These are phyloP conservation scores for Panthera tigris DNA, from an alignment of 2,113 vertebrate genomes.

Conservation along the genomic window DNA sequence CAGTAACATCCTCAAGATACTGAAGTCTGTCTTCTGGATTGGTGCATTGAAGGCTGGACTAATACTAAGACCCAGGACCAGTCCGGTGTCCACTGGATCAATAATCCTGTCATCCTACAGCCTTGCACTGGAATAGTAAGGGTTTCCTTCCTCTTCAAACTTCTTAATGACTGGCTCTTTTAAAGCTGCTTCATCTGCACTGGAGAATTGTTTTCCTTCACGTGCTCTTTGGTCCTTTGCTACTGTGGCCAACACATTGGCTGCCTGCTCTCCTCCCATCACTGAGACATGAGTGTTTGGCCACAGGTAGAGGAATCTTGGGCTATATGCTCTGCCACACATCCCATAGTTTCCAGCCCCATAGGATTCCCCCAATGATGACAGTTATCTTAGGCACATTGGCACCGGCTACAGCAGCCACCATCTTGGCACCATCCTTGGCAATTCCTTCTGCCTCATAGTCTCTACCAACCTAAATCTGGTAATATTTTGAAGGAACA, in stretches of 20 bases:
- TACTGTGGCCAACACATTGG: constrained; percentile 95
- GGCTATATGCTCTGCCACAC: constrained; percentile 97
- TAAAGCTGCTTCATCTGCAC: constrained; percentile 93
- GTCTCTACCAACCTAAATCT: constrained; percentile 97
- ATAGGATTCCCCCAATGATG: constrained; percentile 94
- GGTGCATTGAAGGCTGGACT: constrained; percentile 95
- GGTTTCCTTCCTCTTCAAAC: constrained; percentile 97
- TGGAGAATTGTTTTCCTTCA: constrained; percentile 96
- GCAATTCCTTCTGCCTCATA: constrained; percentile 98
- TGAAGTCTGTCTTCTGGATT: constrained; percentile 92
- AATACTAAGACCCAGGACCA: constrained; percentile 95
- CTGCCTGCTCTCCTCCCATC: constrained; percentile 99
- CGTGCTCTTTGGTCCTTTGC: constrained; percentile 93
- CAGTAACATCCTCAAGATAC: constrained; percentile 94
- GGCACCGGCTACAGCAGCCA: constrained; percentile 95
- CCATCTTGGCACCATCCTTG: constrained; percentile 99
- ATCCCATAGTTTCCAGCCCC: constrained; percentile 99
- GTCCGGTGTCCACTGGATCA: constrained; percentile 95
- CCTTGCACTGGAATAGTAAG: constrained; percentile 96
- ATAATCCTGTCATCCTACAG: constrained; percentile 99
- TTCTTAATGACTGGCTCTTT: constrained; percentile 94
- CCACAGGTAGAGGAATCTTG: constrained; percentile 97
- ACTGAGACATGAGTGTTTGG: constrained; percentile 97
- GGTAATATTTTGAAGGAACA: constrained; percentile 98
- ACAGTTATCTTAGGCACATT: constrained; percentile 96